These are phyloP conservation scores for Cataglyphis livida DNA, from an alignment of 2,888 invertebrate species.

Conservation along the genomic window DNA sequence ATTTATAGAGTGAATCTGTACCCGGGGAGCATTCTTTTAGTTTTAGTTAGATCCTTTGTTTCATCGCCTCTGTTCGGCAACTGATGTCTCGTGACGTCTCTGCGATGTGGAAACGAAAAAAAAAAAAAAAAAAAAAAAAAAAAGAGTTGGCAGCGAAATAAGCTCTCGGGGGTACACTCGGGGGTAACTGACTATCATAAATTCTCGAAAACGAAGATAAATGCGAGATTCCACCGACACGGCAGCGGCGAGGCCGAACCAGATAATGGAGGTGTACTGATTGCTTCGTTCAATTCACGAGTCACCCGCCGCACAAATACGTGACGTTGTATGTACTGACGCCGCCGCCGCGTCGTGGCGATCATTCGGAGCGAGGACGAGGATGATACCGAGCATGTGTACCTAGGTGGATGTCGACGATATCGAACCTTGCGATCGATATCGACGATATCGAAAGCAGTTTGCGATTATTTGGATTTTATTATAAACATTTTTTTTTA, in stretches of 20 bases:
- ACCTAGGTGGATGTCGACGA: constrained; percentile 31
- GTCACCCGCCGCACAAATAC: constrained; percentile 61
- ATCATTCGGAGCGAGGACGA: constrained; percentile 58
- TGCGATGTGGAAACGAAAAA: constrained; percentile 16
- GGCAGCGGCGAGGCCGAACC: constrained; percentile 58
- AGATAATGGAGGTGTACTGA: constrained; percentile 66
- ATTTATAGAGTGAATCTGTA: constrained; percentile 5
- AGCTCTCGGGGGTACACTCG: constrained; percentile 45
- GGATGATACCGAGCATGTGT: constrained; percentile 23
- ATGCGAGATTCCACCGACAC: constrained; percentile 53
- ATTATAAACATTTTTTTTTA: constrained; percentile 8
- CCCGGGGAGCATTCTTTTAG: not conserved
- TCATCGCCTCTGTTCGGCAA: not conserved
- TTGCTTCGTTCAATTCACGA: constrained; percentile 69
- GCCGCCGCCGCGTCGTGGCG: constrained; percentile 50
- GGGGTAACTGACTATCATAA: constrained; percentile 55
- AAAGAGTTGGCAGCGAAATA: constrained; percentile 44
- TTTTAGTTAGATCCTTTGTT: constrained; percentile 9
- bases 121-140: constrained; percentile 16
- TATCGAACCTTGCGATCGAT: constrained; percentile 29
- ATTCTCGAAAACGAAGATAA: constrained; percentile 62
- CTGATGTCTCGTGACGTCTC: constrained; percentile 38
- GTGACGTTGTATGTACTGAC: constrained; percentile 59
- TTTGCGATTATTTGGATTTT: constrained; percentile 1
- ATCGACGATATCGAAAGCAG: constrained; percentile 4